phyloP scores from a whole-genome alignment of 2,797 vertebrate species.

The Neosalanx taihuensis region DNA sequence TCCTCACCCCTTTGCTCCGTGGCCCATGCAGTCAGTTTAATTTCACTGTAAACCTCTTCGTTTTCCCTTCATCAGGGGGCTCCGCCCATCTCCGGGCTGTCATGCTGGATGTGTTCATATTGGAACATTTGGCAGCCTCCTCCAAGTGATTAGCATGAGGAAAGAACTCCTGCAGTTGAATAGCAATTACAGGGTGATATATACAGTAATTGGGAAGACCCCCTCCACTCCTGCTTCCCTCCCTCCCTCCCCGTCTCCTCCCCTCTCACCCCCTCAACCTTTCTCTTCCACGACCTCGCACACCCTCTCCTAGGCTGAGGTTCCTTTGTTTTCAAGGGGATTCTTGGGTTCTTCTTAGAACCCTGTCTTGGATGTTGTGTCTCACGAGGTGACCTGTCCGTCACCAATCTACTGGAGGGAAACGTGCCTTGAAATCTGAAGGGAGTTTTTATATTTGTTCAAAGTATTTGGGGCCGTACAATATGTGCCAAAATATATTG shows the following conservation, averaged over 20 bases:
- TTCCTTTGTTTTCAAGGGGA: background rate
- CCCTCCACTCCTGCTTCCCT: conserved; percentile 39
- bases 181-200: conserved; percentile 72
- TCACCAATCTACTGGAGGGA: no score
- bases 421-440: no score
- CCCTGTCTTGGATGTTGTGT: no score
- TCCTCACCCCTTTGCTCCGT: conserved; percentile 37
- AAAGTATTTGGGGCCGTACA: no score
- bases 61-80: conserved; percentile 47
- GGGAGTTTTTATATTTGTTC: no score
- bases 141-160: conserved; percentile 67
- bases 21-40: conserved; percentile 57
- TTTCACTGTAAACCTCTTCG: conserved; percentile 57
- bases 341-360: background rate
- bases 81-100: conserved; percentile 47
- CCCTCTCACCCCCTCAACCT: conserved; percentile 6
- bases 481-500: no score
- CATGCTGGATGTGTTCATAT: conserved; percentile 73
- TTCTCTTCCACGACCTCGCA: background rate
- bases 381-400: no score
- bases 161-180: conserved; percentile 67
- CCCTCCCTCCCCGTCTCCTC: conserved; percentile 17
- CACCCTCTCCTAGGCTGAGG: background rate
- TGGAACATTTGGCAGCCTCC: conserved; percentile 64
- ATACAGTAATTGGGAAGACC: conserved; percentile 67